Conservation (phyloP, 2,113 vertebrate genomes). For the Xenopus laevis region DNA sequence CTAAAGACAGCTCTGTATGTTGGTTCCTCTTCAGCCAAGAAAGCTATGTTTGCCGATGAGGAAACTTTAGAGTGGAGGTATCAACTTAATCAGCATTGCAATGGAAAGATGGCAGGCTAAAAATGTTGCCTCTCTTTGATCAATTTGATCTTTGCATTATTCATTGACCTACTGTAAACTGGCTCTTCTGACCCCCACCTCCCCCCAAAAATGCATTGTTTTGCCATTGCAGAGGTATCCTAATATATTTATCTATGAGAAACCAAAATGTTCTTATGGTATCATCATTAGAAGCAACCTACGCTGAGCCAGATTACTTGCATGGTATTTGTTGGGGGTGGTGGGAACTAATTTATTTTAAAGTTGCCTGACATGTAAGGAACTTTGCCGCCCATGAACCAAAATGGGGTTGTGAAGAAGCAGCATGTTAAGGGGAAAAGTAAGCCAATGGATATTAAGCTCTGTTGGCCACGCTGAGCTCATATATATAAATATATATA, state of each 20-base stretch:
- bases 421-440: not conserved
- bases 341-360: not conserved
- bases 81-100: not conserved
- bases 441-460: not conserved
- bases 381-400: slow-evolving; percentile 6
- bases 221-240: not conserved
- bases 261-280: not conserved
- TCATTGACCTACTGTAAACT: not conserved
- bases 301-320: slow-evolving; percentile 2
- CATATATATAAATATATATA: not conserved
- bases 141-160: not conserved
- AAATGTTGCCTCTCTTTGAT: not conserved
- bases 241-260: not conserved
- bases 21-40: too few species aligned
- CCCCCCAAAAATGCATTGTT: not conserved
- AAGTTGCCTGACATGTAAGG: not conserved
- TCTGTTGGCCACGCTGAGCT: not conserved
- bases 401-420: not conserved
- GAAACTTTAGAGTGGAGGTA: too few species aligned
- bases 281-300: not conserved
- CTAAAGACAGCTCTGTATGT: too few species aligned
- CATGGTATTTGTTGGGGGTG: not conserved
- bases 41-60: too few species aligned
- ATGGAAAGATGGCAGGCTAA: not conserved
- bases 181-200: not conserved